Evolutionary conservation across 2,113 vertebrate genomes (phyloP).

Genomic region (Lophius piscatorius): DNA sequence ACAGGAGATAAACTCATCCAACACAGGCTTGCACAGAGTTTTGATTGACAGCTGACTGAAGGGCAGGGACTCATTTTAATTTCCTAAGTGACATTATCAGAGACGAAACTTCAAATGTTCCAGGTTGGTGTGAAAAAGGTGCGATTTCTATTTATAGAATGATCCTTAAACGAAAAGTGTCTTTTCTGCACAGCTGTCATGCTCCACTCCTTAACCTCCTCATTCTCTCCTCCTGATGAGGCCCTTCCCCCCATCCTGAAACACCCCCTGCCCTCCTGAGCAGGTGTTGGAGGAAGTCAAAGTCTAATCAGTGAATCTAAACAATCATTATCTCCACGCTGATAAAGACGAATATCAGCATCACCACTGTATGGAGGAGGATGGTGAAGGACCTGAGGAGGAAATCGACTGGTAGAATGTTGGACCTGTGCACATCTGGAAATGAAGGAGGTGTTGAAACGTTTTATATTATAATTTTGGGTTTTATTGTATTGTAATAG

Average conservation of each 20-base stretch:
- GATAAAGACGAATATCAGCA: conserved; percentile 45
- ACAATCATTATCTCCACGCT: conserved; percentile 46
- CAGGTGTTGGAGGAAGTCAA: conserved; percentile 71
- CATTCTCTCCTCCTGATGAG: conserved; percentile 15
- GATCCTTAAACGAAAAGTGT: conserved; percentile 20
- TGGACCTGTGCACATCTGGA: too few relatives aligned
- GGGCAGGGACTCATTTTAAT: background rate
- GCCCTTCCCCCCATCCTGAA: conserved; percentile 29
- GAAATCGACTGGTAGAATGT: too few relatives aligned
- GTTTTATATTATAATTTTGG: too few relatives aligned
- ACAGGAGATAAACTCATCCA: too few relatives aligned
- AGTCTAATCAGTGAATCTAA: conserved; percentile 64
- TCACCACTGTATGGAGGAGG: background rate
- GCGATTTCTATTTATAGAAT: conserved; percentile 67
- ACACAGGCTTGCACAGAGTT: background rate
- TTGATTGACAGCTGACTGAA: conserved; percentile 41
- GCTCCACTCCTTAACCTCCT: conserved; percentile 26
- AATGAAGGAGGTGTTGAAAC: too few relatives aligned
- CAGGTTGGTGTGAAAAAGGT: conserved; percentile 32
- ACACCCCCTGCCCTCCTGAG: conserved; percentile 44
- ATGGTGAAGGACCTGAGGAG: background rate
- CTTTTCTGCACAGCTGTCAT: conserved; percentile 54
- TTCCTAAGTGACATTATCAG: conserved; percentile 22
- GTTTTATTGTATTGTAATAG: too few relatives aligned
- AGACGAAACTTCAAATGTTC: conserved; percentile 15